These are phyloP conservation scores for Desmodus rotundus DNA, from an alignment of 2,113 vertebrate species.

Conservation along the genomic window DNA sequence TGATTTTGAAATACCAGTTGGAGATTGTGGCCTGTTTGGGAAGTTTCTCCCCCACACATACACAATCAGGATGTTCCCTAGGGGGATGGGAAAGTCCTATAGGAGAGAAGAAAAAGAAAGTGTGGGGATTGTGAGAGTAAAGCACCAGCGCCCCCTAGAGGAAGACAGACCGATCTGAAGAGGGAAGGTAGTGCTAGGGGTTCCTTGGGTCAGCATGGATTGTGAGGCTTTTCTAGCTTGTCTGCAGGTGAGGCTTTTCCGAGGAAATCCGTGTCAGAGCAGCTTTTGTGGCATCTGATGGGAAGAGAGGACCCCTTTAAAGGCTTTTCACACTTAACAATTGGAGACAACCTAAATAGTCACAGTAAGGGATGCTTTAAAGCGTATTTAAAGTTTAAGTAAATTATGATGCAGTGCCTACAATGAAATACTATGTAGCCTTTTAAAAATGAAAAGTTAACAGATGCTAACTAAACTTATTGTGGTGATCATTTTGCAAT, in stretches of 20 bases:
- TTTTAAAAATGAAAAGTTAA: neutral
- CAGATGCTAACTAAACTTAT: neutral
- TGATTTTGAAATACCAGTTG: conserved; percentile 69
- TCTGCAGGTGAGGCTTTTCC: neutral
- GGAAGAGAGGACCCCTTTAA: neutral
- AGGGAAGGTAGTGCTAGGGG: neutral
- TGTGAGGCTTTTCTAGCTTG: neutral
- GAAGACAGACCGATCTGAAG: neutral
- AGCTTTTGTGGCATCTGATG: neutral
- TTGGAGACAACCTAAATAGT: neutral
- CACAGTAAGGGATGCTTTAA: neutral
- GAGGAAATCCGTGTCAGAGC: neutral
- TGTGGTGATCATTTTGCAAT: neutral
- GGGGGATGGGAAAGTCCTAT: neutral
- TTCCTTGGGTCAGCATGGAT: neutral
- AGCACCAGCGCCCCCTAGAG: neutral
- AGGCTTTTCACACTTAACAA: neutral
- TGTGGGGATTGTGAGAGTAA: neutral
- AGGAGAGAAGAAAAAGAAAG: neutral
- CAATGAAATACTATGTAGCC: neutral
- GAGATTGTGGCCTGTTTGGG: conserved; percentile 25
- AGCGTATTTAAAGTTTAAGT: neutral
- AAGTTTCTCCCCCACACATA: neutral
- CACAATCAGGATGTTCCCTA: neutral
- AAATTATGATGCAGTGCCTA: neutral